These are phyloP conservation scores for Danio aesculapii DNA, from an alignment of 2,797 vertebrate genomes.

Conservation along the genomic window DNA sequence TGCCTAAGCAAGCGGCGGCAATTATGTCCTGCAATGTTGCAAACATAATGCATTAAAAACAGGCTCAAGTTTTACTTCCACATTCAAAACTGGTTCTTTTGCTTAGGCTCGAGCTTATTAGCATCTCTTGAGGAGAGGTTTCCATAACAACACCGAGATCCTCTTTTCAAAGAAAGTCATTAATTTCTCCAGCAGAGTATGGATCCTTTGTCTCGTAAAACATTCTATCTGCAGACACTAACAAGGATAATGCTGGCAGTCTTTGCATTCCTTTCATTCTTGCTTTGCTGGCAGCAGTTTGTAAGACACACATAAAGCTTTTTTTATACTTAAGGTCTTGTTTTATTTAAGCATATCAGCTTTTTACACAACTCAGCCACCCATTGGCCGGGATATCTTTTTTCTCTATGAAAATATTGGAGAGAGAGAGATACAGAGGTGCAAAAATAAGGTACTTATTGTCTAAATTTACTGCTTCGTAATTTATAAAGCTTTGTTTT, in stretches of 20 bases:
- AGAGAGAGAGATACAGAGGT: not conserved
- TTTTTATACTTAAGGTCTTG: slow-evolving; percentile 29
- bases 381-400: slow-evolving; percentile 2
- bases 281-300: slow-evolving; percentile 37
- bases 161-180: slow-evolving; percentile 51
- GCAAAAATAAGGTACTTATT: slow-evolving; percentile 16
- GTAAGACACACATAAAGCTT: slow-evolving; percentile 14
- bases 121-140: slow-evolving; percentile 51
- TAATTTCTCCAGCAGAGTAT: slow-evolving; percentile 48
- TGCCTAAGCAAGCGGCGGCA: not conserved
- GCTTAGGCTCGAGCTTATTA: slow-evolving; percentile 46
- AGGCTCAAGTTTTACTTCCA: slow-evolving; percentile 35
- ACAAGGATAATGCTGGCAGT: slow-evolving; percentile 51
- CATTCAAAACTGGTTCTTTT: slow-evolving; percentile 36
- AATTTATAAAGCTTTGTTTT: slow-evolving; percentile 32
- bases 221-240: slow-evolving; percentile 44
- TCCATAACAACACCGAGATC: slow-evolving; percentile 54
- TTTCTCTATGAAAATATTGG: not conserved
- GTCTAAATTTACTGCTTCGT: not conserved
- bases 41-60: slow-evolving; percentile 12
- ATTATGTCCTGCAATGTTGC: not conserved
- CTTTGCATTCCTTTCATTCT: slow-evolving; percentile 32
- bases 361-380: slow-evolving; percentile 13
- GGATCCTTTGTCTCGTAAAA: slow-evolving; percentile 49
- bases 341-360: slow-evolving; percentile 21